Evolutionary conservation across 2,113 vertebrate genomes (phyloP), one percentile per base, ranked within the genome.

Genomic region (Leucopsar rothschildi): DNA sequence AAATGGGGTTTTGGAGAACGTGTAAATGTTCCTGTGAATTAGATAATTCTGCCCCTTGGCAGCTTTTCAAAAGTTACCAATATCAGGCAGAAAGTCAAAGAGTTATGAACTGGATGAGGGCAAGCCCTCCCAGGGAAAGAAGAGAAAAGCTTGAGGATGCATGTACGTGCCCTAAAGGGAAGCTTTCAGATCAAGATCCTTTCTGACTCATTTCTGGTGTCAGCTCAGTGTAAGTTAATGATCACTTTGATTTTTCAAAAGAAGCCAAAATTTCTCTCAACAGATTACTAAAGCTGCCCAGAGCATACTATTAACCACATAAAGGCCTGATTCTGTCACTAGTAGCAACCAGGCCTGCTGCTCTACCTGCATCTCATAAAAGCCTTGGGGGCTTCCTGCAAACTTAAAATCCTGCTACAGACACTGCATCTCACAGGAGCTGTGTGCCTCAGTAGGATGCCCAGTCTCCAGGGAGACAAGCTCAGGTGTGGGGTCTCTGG

Each of bases 201-300:
- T 89, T 88, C 90, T 87, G 52, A 91, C 33, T 94, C 45, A 82
- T 92, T 90, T 93, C 75, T 92, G 75, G 35, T 93, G 86, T 90
- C 92, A 93, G 50, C 35, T 82, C 71, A 55, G 10, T 50, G 45
- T 64, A 97, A 92, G 33, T 11, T 90, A 91, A 93, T 68, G 53
- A 88, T 95, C 79, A 40, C 50, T 94, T 64, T n/a, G 31, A 79
- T 70, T 91, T 91, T 86, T 70, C 63, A 65, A 73, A 80, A 90
- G 90, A 90, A 77, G 50, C 6, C 71, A 70, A 84, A 57, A 75
- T 89, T 81, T 75, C 52, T 80, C 69, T 84, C 59, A 77, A n/a
- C 17, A 61, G 55, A 77, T 77, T 88, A 47, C 42, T 88, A 55
- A 79, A 94, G 45, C 42, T 45, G 22, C 1, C 1, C 31, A 76